Percentiles rank a stretch among this genome's conserved stretches.
These are phyloP conservation scores for Vireo griseus DNA, from an alignment of 2,797 vertebrate genomes.

Conservation along the genomic window DNA sequence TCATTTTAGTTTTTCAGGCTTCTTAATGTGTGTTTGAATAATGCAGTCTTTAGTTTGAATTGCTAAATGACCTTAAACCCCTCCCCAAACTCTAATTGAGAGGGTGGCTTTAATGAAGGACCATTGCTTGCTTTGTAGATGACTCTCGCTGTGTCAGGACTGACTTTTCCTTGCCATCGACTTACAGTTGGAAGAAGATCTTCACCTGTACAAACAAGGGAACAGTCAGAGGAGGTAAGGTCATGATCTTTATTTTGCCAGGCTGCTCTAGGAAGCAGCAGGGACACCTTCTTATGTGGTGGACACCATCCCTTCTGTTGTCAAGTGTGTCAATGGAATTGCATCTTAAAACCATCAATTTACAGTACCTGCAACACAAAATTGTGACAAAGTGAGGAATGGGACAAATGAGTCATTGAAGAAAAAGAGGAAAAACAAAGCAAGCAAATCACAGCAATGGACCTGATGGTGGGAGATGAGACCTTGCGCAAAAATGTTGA, in stretches of 20 bases:
- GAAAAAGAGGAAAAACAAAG: not conserved
- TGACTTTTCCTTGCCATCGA: slow-evolving; percentile 94
- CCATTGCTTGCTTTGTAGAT: slow-evolving; percentile 78
- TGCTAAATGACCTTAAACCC: not conserved
- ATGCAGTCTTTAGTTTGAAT: not conserved
- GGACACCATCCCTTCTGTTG: not conserved
- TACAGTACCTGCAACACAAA: fast-evolving
- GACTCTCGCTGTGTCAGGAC: slow-evolving; percentile 89
- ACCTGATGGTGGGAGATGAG: not conserved
- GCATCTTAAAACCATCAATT: not conserved
- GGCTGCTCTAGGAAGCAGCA: not conserved
- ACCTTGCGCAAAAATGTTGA: not conserved
- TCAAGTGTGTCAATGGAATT: not conserved
- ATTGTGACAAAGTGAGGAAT: not conserved
- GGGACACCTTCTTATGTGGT: not conserved
- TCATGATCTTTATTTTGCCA: not conserved
- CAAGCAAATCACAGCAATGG: not conserved
- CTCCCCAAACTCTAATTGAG: not conserved
- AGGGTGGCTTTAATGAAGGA: not conserved
- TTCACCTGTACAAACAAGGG: slow-evolving; percentile 86
- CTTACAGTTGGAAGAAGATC: slow-evolving; percentile 93
- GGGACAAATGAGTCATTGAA: not conserved
- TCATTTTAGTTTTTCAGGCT: not conserved
- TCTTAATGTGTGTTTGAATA: not conserved
- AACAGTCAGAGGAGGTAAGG: slow-evolving; percentile 92